Conservation (phyloP, 2,797 vertebrate species). For the Parambassis ranga region DNA sequence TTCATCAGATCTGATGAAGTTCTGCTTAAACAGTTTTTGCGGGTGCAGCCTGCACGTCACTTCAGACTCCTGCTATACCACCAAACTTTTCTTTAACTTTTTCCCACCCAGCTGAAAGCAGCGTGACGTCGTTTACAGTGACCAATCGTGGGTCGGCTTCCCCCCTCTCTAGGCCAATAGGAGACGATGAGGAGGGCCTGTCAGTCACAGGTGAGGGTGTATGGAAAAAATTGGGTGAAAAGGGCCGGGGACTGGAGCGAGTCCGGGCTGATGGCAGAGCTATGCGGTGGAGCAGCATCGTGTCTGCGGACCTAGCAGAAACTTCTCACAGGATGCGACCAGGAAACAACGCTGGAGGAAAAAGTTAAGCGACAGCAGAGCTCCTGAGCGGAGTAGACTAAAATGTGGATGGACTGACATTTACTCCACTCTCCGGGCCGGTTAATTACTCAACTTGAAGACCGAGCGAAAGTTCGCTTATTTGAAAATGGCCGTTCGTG, state of each 20-base stretch:
- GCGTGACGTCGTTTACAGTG: slow-evolving; percentile 65
- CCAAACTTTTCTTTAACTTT: slow-evolving; percentile 24
- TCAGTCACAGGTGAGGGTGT: slow-evolving; percentile 86
- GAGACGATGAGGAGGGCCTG: slow-evolving; percentile 67
- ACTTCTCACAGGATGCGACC: slow-evolving; percentile 66
- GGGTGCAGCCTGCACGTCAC: slow-evolving; percentile 2
- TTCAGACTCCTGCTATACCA: slow-evolving; percentile 3
- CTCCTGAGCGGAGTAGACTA: slow-evolving; percentile 42
- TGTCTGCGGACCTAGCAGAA: slow-evolving; percentile 56
- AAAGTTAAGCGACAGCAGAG: slow-evolving; percentile 19
- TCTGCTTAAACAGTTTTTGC: neutral
- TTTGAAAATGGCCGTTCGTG: slow-evolving; percentile 88
- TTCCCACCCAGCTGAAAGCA: slow-evolving; percentile 40
- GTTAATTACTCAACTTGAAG: slow-evolving; percentile 20
- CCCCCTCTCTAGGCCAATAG: slow-evolving; percentile 68
- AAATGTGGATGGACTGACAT: slow-evolving; percentile 70
- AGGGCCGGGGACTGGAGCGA: slow-evolving; percentile 71
- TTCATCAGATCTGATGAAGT: neutral
- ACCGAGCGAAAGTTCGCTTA: slow-evolving; percentile 33
- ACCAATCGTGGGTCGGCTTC: slow-evolving; percentile 69
- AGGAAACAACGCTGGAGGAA: slow-evolving; percentile 36
- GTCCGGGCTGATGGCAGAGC: slow-evolving; percentile 70
- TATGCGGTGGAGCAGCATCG: slow-evolving; percentile 69
- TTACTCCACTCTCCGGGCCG: slow-evolving; percentile 4
- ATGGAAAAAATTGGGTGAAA: slow-evolving; percentile 75